Percentiles rank a stretch among this genome's conserved stretches.
These are phyloP conservation scores for Cecidostiba fungosa DNA, from an alignment of 2,888 invertebrate genomes.

Conservation along the genomic window DNA sequence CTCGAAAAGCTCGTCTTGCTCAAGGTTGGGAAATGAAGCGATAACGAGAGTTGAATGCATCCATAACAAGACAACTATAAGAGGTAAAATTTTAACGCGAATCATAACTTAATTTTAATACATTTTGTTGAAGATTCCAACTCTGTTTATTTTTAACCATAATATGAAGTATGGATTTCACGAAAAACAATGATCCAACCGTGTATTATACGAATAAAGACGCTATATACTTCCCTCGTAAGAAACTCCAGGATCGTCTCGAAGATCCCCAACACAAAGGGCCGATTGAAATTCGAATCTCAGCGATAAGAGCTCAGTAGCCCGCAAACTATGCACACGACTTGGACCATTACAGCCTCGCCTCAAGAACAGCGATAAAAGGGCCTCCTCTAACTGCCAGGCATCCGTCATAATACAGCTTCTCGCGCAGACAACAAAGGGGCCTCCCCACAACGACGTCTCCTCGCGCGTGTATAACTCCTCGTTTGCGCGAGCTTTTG, in stretches of 20 bases:
- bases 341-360: neutral
- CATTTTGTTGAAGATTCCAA: no score
- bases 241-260: no score
- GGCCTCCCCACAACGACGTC: neutral
- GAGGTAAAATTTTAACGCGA: neutral
- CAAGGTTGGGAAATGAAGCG: slow-evolving; percentile 29
- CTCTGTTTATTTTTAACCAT: no score
- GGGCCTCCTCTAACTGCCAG: slow-evolving; percentile 59
- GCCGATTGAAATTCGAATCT: slow-evolving; percentile 1
- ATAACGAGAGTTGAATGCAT: slow-evolving; percentile 26
- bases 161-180: no score
- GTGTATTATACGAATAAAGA: no score
- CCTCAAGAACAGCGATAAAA: slow-evolving; percentile 55
- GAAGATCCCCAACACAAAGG: neutral
- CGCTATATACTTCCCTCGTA: no score
- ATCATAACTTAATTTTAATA: neutral
- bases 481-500: slow-evolving; percentile 71
- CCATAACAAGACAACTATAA: neutral
- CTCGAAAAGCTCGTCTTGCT: neutral
- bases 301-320: neutral
- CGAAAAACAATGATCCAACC: no score
- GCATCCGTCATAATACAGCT: slow-evolving; percentile 78
- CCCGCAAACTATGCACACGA: neutral
- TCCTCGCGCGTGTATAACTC: slow-evolving; percentile 66
- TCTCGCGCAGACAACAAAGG: slow-evolving; percentile 66